Evolutionary conservation across 2,888 invertebrate genomes (phyloP), one percentile per base, ranked within the genome.

Genomic region (Crioceris asparagi): DNA sequence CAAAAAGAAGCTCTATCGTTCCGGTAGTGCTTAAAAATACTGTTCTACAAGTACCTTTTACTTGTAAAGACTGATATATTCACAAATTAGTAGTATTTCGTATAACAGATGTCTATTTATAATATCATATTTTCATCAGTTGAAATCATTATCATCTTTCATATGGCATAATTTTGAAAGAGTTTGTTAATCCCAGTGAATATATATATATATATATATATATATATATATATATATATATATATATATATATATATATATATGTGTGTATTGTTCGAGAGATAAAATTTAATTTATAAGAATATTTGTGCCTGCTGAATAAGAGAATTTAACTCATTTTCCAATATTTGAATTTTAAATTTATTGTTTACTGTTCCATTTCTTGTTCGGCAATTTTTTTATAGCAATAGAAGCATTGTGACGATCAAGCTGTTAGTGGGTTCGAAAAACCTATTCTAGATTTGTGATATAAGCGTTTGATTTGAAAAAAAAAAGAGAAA

Each of bases 1-100:
- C 60, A 88, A 90, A 72, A 86, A 84, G 67, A 88, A 90, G 69
- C 70, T 91, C 53, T 90, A 87, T 72, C 72, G 85, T 56, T 79
- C 80, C 35, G 50, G 43, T 38, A 46, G 45, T 38, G 45, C 43
- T 46, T 46, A 40, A 45, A 41, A 19, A 38, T 39, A 31, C 39
- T 39, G 35, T 25, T 32, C 31, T 16, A 32, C 16, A 39, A 36
- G 41, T 41, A 25, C 19, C 38, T 39, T 43, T 6, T 5, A 5
- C 37, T 38, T 29, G 35, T 17, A 44, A 48, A 47, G 47, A 47
- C 36, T 35, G 35, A 40, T 36, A 36, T 36, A 32, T 39, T 29
- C 35, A 40, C 29, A 34, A 34, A 31, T 14, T 3, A 27, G 27
- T 27, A 27, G 12, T 27, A 14, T 27, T 27, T 15, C n/a, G n/a